Evolutionary conservation across 2,113 vertebrate genomes (phyloP), one percentile per base, ranked within the genome.

Genomic region (Pteruthius melanotis): DNA sequence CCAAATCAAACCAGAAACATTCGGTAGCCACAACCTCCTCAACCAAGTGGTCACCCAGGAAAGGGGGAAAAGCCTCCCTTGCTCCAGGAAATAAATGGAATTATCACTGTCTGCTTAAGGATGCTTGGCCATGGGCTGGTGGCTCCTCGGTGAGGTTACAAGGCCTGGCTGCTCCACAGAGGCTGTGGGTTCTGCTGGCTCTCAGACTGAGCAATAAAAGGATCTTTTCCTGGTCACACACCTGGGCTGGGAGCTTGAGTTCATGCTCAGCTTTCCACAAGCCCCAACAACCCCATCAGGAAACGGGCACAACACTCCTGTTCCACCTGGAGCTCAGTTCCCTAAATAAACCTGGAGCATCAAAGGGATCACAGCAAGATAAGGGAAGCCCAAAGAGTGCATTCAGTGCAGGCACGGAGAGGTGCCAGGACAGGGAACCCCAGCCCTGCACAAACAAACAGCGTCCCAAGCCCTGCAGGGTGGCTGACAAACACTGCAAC

Each of bases 121-220:
- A 26, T 6, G 8, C 44, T 4, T 13, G 28, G 8, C 1, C 2
- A 0, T 2, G 3, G 9, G 15, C 11, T 11, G 49, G 27, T 14
- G 53, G n/a, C 53, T 82, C 23, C 33, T 17, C 4, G 26, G 22
- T 14, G 50, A n/a, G 45, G 30, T 21, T 9, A 8, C 15, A 31
- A 37, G 47, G 66, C 35, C 63, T 1, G 1, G 17, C 7, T 4
- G 68, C 45, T 61, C 61, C 80, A 4, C 28, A 40, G 10, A 64
- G 45, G 49, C 63, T 77, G 63, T 6, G 2, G 4, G 12, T 22
- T n/a, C 83, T 82, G 83, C 72, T 52, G 54, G 31, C 19, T 42
- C 74, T 69, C 16, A 4, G 11, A 28, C 1, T 2, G 3, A 31
- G 21, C 63, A 28, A 20, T 1, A 22, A 42, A 33, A 1, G 6